Conservation (phyloP, 2,113 vertebrate species). For the Hydropotes inermis region DNA sequence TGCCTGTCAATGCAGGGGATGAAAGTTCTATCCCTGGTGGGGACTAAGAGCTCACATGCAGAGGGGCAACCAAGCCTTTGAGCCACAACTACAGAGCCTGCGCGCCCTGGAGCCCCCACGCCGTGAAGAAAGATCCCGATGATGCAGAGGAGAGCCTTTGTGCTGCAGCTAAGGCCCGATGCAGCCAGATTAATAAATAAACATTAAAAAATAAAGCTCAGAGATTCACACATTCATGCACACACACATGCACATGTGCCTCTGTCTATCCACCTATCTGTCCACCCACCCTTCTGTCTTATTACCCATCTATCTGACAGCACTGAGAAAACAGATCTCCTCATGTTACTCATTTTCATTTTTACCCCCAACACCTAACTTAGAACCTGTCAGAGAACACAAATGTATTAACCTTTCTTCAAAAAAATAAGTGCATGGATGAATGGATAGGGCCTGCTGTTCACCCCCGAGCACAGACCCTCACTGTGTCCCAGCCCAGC, state of each 20-base stretch:
- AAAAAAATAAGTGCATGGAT: background rate
- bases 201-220: background rate
- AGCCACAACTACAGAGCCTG: background rate
- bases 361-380: too few relatives aligned
- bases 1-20: background rate
- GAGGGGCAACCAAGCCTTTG: background rate
- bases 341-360: background rate
- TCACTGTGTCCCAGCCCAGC: background rate
- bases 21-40: background rate
- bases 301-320: background rate
- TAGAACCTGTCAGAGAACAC: background rate
- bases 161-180: background rate
- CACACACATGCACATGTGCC: accelerated
- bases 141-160: background rate
- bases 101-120: background rate
- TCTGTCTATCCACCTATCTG: background rate
- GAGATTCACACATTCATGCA: background rate
- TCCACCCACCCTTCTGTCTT: background rate
- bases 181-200: background rate
- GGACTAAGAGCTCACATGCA: background rate
- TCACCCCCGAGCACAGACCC: background rate
- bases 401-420: background rate
- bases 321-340: background rate
- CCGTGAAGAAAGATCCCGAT: accelerated
- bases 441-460: background rate